Evolutionary conservation across 2,888 invertebrate genomes (phyloP), one percentile per base, ranked within the genome.

Genomic region (Amblyjoppa proteus): DNA sequence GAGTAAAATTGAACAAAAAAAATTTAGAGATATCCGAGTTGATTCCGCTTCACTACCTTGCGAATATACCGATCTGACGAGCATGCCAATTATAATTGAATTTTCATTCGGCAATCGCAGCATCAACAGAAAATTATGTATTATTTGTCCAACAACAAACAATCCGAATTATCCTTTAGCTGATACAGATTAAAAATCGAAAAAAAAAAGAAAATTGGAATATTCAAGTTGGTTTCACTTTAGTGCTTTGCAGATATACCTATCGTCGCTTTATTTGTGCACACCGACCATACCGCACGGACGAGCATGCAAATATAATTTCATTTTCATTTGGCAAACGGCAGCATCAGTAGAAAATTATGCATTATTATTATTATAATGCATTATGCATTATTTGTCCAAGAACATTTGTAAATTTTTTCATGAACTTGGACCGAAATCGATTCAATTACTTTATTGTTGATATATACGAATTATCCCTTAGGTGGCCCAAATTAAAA

Each of bases 51-150:
- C 2, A 11, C 0, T 56, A 2, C 25, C 20, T 56, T 3, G 9
- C 25, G 20, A 1, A 58, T 4, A 28, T 58, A 28, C 25, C 28
- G 38, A 38, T 38, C n/a, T n/a, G n/a, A n/a, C n/a, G n/a, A n/a
- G n/a, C n/a, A n/a, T n/a, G n/a, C n/a, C n/a, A n/a, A n/a, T n/a
- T n/a, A n/a, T n/a, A n/a, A n/a, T n/a, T n/a, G n/a, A n/a, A n/a
- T n/a, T n/a, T n/a, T n/a, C n/a, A n/a, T n/a, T n/a, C 38, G 25
- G 5, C 74, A 56, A 68, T 68, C 16, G 53, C 53, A 41, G 45
- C 66, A 53, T 13, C 45, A 68, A 31, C 13, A n/a, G 28, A 53
- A 58, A 81, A 81, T 69, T 58, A 69, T 31, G 7, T 56, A 41
- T 5, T 1, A 41, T n/a, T n/a, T n/a, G 41, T 53, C 34, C 34